Evolutionary conservation across 1,140 invertebrate genomes (phyloP).

Genomic region (Copidosoma floridanum): DNA sequence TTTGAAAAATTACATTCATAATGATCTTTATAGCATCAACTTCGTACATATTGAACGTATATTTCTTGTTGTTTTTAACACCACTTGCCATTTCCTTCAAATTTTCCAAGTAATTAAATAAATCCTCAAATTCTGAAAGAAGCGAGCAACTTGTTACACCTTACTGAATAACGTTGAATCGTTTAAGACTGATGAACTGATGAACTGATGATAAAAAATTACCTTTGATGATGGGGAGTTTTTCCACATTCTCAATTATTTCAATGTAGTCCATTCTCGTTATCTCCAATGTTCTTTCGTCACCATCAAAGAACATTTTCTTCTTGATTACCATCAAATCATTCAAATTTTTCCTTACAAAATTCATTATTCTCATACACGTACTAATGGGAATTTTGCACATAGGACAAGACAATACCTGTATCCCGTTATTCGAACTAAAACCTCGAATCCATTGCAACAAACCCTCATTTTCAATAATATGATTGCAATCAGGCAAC

Average conservation of each 20-base stretch:
- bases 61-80: too few relatives aligned
- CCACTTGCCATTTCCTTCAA: too few relatives aligned
- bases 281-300: neutral
- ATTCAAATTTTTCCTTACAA: slow-evolving; percentile 57
- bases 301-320: neutral
- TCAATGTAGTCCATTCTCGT: neutral
- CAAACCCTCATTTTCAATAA: slow-evolving; percentile 60
- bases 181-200: too few relatives aligned
- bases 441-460: slow-evolving; percentile 49
- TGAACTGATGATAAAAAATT: neutral
- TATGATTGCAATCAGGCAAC: slow-evolving; percentile 66
- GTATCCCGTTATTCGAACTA: slow-evolving; percentile 47
- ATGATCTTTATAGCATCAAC: too few relatives aligned
- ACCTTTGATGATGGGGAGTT: neutral
- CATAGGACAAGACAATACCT: slow-evolving; percentile 62
- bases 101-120: too few relatives aligned
- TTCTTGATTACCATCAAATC: slow-evolving; percentile 62
- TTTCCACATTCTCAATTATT: neutral
- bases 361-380: slow-evolving; percentile 62
- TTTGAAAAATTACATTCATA: too few relatives aligned
- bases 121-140: neutral
- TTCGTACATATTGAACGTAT: too few relatives aligned
- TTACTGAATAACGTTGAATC: neutral
- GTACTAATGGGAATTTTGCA: slow-evolving; percentile 65
- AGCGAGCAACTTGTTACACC: neutral